Base-by-base conservation (phyloP, 2,797 vertebrate species). In the Xenops minutus region DNA sequence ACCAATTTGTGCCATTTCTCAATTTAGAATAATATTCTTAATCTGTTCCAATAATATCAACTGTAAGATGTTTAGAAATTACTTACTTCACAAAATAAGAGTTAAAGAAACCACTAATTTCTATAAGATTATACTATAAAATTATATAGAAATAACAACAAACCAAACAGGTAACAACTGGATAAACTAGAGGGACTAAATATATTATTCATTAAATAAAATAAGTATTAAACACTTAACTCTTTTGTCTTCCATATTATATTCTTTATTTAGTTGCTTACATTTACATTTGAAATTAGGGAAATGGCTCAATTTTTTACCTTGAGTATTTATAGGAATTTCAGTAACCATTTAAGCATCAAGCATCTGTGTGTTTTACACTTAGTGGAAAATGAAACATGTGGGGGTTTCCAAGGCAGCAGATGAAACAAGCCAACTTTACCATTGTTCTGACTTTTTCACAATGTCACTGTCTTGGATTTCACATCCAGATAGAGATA, bases 401-500 rank as follows among this genome's bases (percentile, higher is more conserved):
- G 74, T 74, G 66, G 9, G 2, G 77, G 89, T 96, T 97, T 95
- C 96, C 93, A 94, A 92, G 95, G 92, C 75, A 96, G 94, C 92
- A 92, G 88, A 92, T 92, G 85, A 96, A 97, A 95, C 85, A 75
- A 95, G 86, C 49, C 89, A 96, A 94, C 83, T 91, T 91, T 72
- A 90, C 89, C 81, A 96, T 91, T 96, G 93, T 96, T 94, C 84
- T 93, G 89, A 94, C 80, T 96, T 96, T 84, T 95, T 96, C 93
- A 96, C 95, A 96, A 88, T 96, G 92, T 96, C 93, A 82, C 91
- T 96, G 86, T 94, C 95, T 92, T 96, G 96, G 93, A 95, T 97
- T 97, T 96, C 90, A 89, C 94, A 92, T 95, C 92, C 95, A 96
- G 96, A 96, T 97, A 94, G 81, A 96, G 96, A 96, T 96, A 87